Base-by-base conservation (phyloP, 2,113 vertebrate species). In the Sialia sialis region DNA sequence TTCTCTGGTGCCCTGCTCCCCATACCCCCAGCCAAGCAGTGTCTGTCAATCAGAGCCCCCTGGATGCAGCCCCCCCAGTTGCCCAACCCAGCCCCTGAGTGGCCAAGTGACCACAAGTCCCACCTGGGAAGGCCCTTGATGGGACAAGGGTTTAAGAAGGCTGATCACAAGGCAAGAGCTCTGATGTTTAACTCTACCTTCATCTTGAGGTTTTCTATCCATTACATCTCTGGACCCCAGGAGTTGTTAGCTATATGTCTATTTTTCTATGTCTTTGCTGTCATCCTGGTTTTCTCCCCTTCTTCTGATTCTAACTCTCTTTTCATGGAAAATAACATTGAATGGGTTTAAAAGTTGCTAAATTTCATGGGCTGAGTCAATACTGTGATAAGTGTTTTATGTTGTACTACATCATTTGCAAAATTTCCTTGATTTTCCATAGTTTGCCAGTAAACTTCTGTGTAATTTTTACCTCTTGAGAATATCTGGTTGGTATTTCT, bases 121-220 rank as follows among this genome's bases (percentile, higher is more conserved):
- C 49, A n/a, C 12, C 9, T 16, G 5, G 15, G 34, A n/a, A 74
- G 6, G 6, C 18, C 23, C 23, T 19, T 9, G 22, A 38, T n/a
- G 22, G 14, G 14, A 6, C 21, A 27, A 13, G n/a, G 11, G 3
- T 38, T 73, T 54, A 46, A 18, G 49, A 39, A 29, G 15, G 41
- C 7, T n/a, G 3, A 19, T 3, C 29, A 48, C 12, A 38, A 48
- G 19, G 23, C 34, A 55, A 55, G 23, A 5, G 2, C 0, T 0
- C n/a, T 63, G 14, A 12, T 63, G 9, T 64, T 46, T n/a, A 63
- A 46, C 22, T 6, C 14, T 46, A 12, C 15, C 11, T 73, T 38
- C 11, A 9, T 14, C 32, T 64, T 55, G n/a, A 39, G 1, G 15
- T 39, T 48, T 64, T 64, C 18, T 46, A 46, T n/a, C 11, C 27